Evolutionary conservation across 2,888 invertebrate genomes (phyloP).

Genomic region (Brachyptera putata): DNA sequence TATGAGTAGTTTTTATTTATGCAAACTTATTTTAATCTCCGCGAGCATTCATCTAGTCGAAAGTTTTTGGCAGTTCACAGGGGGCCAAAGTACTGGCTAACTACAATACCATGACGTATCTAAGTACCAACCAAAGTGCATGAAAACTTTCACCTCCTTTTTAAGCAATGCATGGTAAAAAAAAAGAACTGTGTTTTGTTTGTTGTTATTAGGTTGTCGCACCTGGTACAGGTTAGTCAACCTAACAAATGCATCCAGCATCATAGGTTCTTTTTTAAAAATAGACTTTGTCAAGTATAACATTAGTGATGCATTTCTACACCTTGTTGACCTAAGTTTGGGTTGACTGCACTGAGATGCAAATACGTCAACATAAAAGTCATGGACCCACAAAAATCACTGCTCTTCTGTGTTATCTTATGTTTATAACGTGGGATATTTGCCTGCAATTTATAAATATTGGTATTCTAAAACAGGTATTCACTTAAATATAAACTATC

Average conservation of each 20-base stretch:
- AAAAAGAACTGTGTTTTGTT: too few relatives aligned
- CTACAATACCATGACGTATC: not conserved
- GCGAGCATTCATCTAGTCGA: not conserved
- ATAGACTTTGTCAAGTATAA: not conserved
- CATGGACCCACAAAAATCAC: too few relatives aligned
- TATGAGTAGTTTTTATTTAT: not conserved
- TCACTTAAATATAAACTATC: too few relatives aligned
- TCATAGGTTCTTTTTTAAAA: not conserved
- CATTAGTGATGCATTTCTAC: not conserved
- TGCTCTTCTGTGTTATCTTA: too few relatives aligned
- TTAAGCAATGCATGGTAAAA: not conserved
- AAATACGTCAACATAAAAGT: too few relatives aligned
- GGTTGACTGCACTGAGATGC: not conserved
- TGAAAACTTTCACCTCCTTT: slow-evolving; percentile 4
- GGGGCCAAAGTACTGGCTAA: not conserved
- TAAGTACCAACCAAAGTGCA: not conserved
- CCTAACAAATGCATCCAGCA: not conserved
- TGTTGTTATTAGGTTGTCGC: not conserved
- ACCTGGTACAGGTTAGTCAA: not conserved
- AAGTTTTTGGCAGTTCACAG: slow-evolving; percentile 1
- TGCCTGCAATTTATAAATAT: too few relatives aligned
- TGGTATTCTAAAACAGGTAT: too few relatives aligned
- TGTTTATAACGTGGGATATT: too few relatives aligned
- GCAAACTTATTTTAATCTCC: not conserved
- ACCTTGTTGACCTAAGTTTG: not conserved